Evolutionary conservation across 1,140 invertebrate genomes (phyloP), one percentile per base, ranked within the genome.

Genomic region (Stegodyphus mimosarum): DNA sequence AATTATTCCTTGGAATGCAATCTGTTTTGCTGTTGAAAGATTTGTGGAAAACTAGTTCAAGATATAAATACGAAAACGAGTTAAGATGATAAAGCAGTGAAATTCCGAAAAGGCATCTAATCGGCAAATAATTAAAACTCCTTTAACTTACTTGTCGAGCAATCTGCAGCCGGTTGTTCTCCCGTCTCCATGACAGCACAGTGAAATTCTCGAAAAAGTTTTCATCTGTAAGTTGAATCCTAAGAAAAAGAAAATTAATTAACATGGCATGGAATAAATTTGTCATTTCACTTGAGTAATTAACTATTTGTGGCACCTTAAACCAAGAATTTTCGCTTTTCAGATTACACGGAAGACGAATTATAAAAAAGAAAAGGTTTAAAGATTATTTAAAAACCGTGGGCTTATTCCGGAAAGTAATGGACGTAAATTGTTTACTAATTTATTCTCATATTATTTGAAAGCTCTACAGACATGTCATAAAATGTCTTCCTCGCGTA

Each of bases 141-240:
- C 15, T 60, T 60, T 60, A 9, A 60, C 55, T 60, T 60, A 60
- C 55, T 60, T 60, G 55, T 15, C 55, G 55, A 60, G 15, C 9
- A 60, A 60, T 15, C 15, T 60, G 55, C 67, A 96, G 92, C 50
- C 95, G 91, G 83, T 95, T 92, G 90, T 96, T 96, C 90, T 96
- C 95, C 88, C 95, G 95, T 89, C 95, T 94, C 96, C 95, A 97
- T 18, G 95, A 95, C 86, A 97, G 90, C 33, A 95, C 95, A 15
- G 95, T 96, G 91, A 97, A 97, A 89, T 94, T 96, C 91, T 98
- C 96, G 90, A 98, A 97, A 91, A 97, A 97, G 63, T 95, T 95
- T 15, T 95, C 95, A 90, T 98, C 96, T 6, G 95, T 96, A 88
- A 97, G 95, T 93, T 97, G 95, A 60, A 97, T 95, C 87, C 92